These are phyloP conservation scores for Folsomia manolachei DNA, from an alignment of 2,888 invertebrate species.

Conservation along the genomic window DNA sequence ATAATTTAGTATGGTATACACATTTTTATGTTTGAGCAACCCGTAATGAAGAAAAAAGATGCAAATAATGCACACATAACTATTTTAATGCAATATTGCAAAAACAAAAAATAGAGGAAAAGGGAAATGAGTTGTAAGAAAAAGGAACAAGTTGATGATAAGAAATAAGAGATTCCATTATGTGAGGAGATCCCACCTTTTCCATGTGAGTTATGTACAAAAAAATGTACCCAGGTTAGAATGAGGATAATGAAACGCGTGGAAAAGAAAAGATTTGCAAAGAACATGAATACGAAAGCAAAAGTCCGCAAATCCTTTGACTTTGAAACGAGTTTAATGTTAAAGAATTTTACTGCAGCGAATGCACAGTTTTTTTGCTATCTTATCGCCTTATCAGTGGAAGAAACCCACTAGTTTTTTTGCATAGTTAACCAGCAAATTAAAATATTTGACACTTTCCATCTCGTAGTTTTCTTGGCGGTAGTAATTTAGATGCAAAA, in stretches of 20 bases:
- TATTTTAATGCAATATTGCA: background rate
- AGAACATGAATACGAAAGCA: too few relatives aligned
- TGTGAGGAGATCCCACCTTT: background rate
- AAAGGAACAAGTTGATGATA: too few relatives aligned
- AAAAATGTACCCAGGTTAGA: background rate
- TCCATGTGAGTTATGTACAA: background rate
- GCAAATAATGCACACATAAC: background rate
- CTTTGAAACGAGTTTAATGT: background rate
- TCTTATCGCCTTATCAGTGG: background rate
- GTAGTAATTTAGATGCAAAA: too few relatives aligned
- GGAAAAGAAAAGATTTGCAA: too few relatives aligned
- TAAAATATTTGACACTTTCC: background rate
- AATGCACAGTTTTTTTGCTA: background rate
- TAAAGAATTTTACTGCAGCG: too few relatives aligned
- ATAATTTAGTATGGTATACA: too few relatives aligned
- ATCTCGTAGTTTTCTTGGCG: background rate
- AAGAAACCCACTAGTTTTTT: background rate
- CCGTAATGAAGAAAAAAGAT: background rate
- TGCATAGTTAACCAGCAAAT: background rate
- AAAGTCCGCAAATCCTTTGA: too few relatives aligned
- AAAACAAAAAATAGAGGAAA: background rate
- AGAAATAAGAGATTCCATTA: background rate
- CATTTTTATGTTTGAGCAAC: background rate
- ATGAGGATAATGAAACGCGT: too few relatives aligned
- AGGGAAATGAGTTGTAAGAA: background rate